phyloP scores from a whole-genome alignment of 1,140 invertebrate species.

The Pemphigus obesinymphae region DNA sequence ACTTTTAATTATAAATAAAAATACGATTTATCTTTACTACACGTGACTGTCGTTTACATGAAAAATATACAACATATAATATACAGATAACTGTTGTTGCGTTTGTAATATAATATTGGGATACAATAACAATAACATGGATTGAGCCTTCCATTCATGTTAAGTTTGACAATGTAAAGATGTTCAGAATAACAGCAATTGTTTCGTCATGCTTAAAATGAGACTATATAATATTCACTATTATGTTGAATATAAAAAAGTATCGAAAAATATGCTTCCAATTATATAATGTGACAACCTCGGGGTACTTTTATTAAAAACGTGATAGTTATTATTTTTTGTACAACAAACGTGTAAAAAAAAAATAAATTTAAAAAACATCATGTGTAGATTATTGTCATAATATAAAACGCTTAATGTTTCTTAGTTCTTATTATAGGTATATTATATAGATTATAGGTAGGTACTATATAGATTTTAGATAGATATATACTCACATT shows the following conservation, averaged over 20 bases:
- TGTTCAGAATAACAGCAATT: not conserved
- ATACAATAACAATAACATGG: not conserved
- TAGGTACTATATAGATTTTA: no score
- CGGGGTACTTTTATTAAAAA: conserved; percentile 16
- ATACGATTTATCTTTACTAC: not conserved
- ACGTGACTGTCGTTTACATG: not conserved
- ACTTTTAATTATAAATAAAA: not conserved
- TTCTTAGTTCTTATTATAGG: not conserved
- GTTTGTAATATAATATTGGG: conserved; percentile 15
- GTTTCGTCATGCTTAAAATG: conserved; percentile 31
- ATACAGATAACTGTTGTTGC: not conserved
- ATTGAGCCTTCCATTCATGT: not conserved
- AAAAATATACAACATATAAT: not conserved
- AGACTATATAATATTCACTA: conserved; percentile 7
- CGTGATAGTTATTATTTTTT: conserved; percentile 13
- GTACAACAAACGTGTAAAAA: not conserved
- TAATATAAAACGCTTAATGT: not conserved
- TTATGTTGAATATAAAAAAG: conserved; percentile 19
- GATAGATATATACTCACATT: not conserved
- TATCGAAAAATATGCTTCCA: conserved; percentile 32
- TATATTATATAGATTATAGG: no score
- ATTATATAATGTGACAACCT: conserved; percentile 32
- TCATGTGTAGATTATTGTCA: not conserved
- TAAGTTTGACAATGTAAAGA: conserved; percentile 18
- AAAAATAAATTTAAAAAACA: conserved; percentile 4